phyloP scores from a whole-genome alignment of 2,888 invertebrate species.

The Heliconius cydno region DNA sequence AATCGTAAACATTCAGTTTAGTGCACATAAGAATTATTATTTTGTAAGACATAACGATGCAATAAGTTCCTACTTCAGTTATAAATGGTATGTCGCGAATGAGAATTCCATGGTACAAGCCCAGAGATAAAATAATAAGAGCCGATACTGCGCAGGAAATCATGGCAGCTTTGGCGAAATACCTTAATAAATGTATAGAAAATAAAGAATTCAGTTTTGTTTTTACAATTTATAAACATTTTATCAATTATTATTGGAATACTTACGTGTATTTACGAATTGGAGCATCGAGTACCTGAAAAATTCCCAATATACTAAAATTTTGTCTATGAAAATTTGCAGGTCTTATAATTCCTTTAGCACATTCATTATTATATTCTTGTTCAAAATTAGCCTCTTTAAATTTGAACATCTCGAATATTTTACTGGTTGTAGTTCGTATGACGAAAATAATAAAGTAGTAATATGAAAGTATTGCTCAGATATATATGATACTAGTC shows the following conservation, averaged over 20 bases:
- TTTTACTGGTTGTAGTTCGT: neutral
- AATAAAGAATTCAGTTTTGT: neutral
- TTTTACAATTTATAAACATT: neutral
- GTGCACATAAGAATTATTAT: constrained; percentile 57
- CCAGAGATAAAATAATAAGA: constrained; percentile 39
- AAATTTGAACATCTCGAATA: constrained; percentile 40
- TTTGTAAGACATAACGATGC: constrained; percentile 58
- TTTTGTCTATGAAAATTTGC: constrained; percentile 62
- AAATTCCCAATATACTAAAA: constrained; percentile 56
- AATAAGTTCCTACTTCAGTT: constrained; percentile 62
- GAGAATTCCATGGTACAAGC: constrained; percentile 52
- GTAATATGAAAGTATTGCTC: neutral
- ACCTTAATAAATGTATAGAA: constrained; percentile 13
- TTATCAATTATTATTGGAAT: constrained; percentile 7
- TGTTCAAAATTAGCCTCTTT: constrained; percentile 58
- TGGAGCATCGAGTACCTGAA: constrained; percentile 59
- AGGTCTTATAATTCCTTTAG: constrained; percentile 58
- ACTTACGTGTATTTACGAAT: constrained; percentile 57
- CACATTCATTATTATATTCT: constrained; percentile 55
- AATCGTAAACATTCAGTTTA: constrained; percentile 55
- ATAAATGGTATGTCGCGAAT: constrained; percentile 53
- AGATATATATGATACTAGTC: neutral
- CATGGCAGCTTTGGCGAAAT: constrained; percentile 32
- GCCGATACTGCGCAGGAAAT: constrained; percentile 43
- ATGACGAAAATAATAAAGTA: neutral